Evolutionary conservation across 2,888 invertebrate species (phyloP), one percentile per base, ranked within the genome.

Genomic region (Drosophila imparisetae): DNA sequence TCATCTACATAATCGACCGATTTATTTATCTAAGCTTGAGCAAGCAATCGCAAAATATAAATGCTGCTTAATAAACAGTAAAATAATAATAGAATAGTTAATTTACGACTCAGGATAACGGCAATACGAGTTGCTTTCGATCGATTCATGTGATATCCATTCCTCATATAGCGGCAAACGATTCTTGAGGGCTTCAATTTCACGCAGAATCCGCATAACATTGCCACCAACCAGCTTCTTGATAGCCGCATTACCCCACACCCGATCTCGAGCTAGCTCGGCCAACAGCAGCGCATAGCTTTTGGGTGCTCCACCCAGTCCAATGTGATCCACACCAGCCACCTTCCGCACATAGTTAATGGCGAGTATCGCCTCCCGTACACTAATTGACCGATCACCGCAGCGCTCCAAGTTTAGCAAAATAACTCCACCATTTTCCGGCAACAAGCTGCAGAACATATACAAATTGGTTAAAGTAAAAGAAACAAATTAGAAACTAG

Each of bases 311-410:
- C 93, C 91, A 29, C 95, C 95, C 32, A 95, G 92, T 5, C 95
- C 95, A 65, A 95, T 94, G 79, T 95, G 95, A 88, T 95, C 95
- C 40, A 95, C 94, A 13, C 95, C 95, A 53, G 95, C 95, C 57
- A 95, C 94, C 75, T 94, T 94, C 55, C 95, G 93, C 77, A 95
- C 95, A 91, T 95, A 95, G 91, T 95, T 95, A 78, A 95, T 95
- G 81, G 95, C 95, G 78, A 94, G 95, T 80, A 93, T 92, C 36
- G 93, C 93, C 72, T 93, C 93, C 1, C 92, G 91, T 1, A 93
- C 92, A 38, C 91, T 90, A 34, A 93, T 81, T 24, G 85, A 74
- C 1, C 92, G 92, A 21, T 93, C 93, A 2, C 93, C 93, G 48
- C 93, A 93, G 30, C 92, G 92, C 90, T 94, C 95, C 91, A 95